Conservation (phyloP, 1,140 invertebrate species). For the Aradophagus sp. region DNA sequence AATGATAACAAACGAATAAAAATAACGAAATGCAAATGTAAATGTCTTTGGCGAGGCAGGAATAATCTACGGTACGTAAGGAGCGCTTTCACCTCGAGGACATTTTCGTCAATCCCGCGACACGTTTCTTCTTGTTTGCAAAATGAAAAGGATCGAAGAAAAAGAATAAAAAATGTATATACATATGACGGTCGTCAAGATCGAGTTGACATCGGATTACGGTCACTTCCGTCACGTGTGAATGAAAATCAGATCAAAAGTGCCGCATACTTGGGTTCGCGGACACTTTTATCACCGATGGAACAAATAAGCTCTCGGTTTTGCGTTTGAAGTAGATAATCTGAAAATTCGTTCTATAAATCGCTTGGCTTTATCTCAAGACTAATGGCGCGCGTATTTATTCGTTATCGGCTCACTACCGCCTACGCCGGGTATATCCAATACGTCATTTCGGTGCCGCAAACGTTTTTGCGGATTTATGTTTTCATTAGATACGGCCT, state of each 20-base stretch:
- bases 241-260: conserved; percentile 46
- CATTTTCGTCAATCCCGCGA: too few species aligned
- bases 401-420: conserved; percentile 55
- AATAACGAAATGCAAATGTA: too few species aligned
- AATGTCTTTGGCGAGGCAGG: too few species aligned
- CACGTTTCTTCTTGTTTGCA: too few species aligned
- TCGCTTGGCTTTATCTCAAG: conserved; percentile 52
- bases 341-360: conserved; percentile 52
- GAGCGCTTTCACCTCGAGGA: too few species aligned
- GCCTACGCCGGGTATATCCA: conserved; percentile 35
- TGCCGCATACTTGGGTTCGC: conserved; percentile 10
- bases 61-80: too few species aligned
- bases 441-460: conserved; percentile 47
- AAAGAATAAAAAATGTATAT: too few species aligned
- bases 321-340: conserved; percentile 48
- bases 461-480: conserved; percentile 52
- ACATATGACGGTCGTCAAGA: neutral
- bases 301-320: conserved; percentile 53
- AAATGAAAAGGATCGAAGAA: too few species aligned
- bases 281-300: conserved; percentile 39
- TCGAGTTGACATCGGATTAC: conserved; percentile 26
- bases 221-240: conserved; percentile 32
- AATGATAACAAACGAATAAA: too few species aligned
- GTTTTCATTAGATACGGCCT: conserved; percentile 50
- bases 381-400: conserved; percentile 58